Conservation (phyloP, 37 sponge, comb jelly and placozoan genomes). For the Beroe ovata region DNA sequence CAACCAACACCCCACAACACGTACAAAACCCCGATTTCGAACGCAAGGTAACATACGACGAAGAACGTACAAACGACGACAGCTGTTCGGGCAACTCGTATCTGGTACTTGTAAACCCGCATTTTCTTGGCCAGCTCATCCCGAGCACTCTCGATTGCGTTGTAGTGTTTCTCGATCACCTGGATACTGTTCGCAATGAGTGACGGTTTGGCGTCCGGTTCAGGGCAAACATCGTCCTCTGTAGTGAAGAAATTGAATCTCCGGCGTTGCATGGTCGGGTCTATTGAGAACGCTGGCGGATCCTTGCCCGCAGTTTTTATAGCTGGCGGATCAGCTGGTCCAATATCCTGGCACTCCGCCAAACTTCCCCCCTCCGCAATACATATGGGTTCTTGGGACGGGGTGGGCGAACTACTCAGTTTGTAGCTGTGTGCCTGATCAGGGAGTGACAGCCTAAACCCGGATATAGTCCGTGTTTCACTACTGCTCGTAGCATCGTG, state of each 20-base stretch:
- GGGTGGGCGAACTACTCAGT: not conserved
- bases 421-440: not conserved
- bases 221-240: not conserved
- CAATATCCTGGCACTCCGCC: not conserved
- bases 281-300: not conserved
- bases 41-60: not conserved
- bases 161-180: slow-evolving; percentile 35
- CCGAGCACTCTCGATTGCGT: slow-evolving; percentile 4
- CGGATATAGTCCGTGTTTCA: not conserved
- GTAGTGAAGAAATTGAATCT: slow-evolving; percentile 29
- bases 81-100: slow-evolving; percentile 26
- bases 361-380: not conserved
- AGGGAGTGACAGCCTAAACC: not conserved
- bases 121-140: slow-evolving; percentile 39
- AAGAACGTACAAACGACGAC: slow-evolving; percentile 53
- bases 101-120: slow-evolving; percentile 60
- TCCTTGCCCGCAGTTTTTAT: not conserved
- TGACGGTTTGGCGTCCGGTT: not conserved
- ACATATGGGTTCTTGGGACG: not conserved
- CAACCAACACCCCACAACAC: not conserved
- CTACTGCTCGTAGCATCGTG: not conserved
- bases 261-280: not conserved
- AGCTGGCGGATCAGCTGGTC: not conserved
- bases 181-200: not conserved
- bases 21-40: not conserved